Base-by-base conservation (phyloP, 64 coral and sea anemone genomes). In the Stichodactyla helianthus region DNA sequence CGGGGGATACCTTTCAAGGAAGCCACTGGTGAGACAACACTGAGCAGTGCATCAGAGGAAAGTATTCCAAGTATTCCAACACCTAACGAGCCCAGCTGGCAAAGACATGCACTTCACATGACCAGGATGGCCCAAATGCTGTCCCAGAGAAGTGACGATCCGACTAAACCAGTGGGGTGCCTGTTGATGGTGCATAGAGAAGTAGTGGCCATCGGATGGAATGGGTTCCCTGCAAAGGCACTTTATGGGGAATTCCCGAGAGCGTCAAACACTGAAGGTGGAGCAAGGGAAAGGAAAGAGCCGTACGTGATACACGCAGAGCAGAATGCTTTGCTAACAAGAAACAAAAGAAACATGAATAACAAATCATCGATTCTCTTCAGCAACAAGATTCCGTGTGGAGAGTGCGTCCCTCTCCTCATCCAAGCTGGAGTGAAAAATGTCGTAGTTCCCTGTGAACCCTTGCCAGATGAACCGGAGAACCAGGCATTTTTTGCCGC, bases 221-320 rank as follows among this genome's bases (percentile, higher is more conserved):
- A 82, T 20, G 87, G 87, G 5, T 89, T 82, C 68, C 87, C 87
- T 7, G 56, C 87, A 3, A 89, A 89, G 59, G 54, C 87, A 6
- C 77, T 65, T 3, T 82, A 80, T 60, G 87, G 87, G 15, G 87
- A 89, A 54, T 89, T 89, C 44, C 87, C 87, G 19, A 89, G 77
- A 58, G 79, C 77, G 55, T 85, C 93, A 0, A 59, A 77, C 15
- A 18, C 50, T 52, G 78, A 81, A 44, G 14, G 17, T 20, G 74
- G 74, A 19, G 78, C 50, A 2, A 74, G 25, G 8, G 78, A 81
- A 9, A 81, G 53, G n/a, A 95, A 91, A 62, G 87, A 91, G 23
- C 59, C 93, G 8, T 95, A 95, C 52, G 83, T 95, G 19, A 91
- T 95, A 74, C 93, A 95, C 56, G 90, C 90, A n/a, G 93, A 95